Percentiles rank a stretch among this genome's conserved stretches.
phyloP scores from a whole-genome alignment of 2,888 invertebrate genomes.

The Agriopis marginaria region DNA sequence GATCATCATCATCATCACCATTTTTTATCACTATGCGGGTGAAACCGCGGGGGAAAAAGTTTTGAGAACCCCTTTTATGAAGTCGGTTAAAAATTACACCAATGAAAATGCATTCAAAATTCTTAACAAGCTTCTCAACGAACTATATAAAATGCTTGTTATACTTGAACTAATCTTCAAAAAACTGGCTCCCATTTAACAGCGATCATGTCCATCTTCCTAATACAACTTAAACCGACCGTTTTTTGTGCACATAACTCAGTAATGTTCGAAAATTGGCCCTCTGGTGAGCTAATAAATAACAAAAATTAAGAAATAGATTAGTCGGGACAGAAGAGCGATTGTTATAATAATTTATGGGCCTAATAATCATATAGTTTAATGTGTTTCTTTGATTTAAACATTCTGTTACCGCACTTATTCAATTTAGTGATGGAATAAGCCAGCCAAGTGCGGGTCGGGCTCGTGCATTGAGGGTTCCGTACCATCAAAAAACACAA shows the following conservation, averaged over 20 bases:
- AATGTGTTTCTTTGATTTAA: conserved; percentile 49
- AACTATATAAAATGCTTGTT: no score
- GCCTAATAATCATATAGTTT: conserved; percentile 48
- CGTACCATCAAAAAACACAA: no score
- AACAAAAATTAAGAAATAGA: conserved; percentile 59
- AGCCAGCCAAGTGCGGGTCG: no score
- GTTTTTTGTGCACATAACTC: conserved; percentile 57
- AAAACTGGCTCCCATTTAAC: conserved; percentile 7
- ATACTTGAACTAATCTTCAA: no score
- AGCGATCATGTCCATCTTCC: conserved; percentile 10
- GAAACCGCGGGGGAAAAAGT: no score
- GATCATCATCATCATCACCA: no score
- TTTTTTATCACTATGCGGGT: no score
- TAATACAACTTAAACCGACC: conserved; percentile 36
- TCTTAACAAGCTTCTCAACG: no score
- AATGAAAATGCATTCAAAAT: no score
- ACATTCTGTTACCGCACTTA: conserved; percentile 48
- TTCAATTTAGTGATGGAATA: conserved; percentile 41
- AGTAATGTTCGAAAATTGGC: conserved; percentile 54
- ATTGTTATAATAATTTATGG: conserved; percentile 61
- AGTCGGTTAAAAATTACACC: no score
- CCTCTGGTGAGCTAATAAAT: conserved; percentile 57
- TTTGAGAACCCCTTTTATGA: no score
- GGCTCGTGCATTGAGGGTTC: no score
- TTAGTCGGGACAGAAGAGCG: conserved; percentile 44